phyloP scores from a whole-genome alignment of 2,113 vertebrate genomes.

The Neotragus moschatus region DNA sequence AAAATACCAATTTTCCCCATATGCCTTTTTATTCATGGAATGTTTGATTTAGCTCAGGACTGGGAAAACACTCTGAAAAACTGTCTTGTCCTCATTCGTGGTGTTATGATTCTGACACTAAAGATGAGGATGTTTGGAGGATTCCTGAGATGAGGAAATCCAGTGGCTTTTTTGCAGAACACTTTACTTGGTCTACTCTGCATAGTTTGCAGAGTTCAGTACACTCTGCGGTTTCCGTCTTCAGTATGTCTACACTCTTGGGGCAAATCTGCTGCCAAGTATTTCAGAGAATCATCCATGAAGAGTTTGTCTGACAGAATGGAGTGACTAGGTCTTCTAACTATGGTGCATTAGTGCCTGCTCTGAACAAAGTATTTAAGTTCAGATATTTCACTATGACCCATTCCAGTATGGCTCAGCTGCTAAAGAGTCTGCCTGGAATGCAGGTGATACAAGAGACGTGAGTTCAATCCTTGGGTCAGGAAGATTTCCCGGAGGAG shows the following conservation, averaged over 20 bases:
- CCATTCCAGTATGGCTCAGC: neutral
- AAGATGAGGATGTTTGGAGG: neutral
- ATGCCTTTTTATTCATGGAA: neutral
- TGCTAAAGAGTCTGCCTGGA: neutral
- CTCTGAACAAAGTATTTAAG: neutral
- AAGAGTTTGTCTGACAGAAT: neutral
- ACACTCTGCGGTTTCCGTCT: neutral
- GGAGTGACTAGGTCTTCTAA: neutral
- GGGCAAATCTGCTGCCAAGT: neutral
- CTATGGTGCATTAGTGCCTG: neutral
- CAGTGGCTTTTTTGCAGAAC: rapidly evolving
- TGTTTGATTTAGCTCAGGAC: neutral
- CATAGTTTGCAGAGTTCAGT: neutral
- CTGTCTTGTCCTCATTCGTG: neutral
- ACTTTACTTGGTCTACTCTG: neutral
- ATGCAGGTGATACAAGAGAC: neutral
- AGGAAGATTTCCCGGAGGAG: neutral
- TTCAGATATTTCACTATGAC: neutral
- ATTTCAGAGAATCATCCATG: neutral
- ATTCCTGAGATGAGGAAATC: neutral
- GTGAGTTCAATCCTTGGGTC: neutral
- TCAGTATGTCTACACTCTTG: neutral
- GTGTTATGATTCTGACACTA: neutral
- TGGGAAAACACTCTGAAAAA: neutral
- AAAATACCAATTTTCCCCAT: neutral